A percentile compares a stretch with the other conserved stretches of the same genome.
Conservation (phyloP, 2,888 invertebrate species). For the Bugula neritina region DNA sequence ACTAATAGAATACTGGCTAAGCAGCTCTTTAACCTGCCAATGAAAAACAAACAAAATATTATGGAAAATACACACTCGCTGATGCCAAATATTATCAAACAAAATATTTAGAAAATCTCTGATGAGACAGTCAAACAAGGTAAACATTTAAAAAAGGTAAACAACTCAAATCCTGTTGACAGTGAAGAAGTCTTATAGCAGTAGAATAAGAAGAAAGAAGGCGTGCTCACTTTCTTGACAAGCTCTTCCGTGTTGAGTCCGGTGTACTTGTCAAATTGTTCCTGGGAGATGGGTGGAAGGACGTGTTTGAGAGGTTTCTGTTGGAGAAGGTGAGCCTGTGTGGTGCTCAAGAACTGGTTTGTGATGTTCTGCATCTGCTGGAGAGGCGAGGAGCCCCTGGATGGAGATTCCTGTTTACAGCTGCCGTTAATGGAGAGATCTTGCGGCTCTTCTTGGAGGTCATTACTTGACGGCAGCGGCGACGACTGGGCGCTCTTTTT, state of each 20-base stretch:
- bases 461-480: constrained; percentile 61
- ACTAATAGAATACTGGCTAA: constrained; percentile 63
- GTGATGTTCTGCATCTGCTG: constrained; percentile 98
- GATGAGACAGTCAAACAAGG: no score
- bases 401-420: constrained; percentile 59
- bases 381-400: constrained; percentile 75
- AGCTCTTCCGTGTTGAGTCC: constrained; percentile 97
- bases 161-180: no score
- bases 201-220: no score
- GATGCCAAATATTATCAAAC: no score
- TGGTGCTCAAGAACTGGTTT: constrained; percentile 77
- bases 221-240: constrained; percentile 65
- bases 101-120: no score
- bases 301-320: constrained; percentile 91
- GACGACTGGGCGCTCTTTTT: constrained; percentile 28
- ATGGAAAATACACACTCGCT: neutral
- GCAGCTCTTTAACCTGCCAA: constrained; percentile 53
- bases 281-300: constrained; percentile 93
- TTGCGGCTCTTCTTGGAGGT: constrained; percentile 32
- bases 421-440: constrained; percentile 40
- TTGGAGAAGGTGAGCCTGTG: constrained; percentile 56
- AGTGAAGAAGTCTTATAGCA: no score
- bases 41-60: neutral
- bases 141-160: no score
- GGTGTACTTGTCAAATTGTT: constrained; percentile 96